Evolutionary conservation across 2,113 vertebrate species (phyloP).

Genomic region (Ardeotis arabs): DNA sequence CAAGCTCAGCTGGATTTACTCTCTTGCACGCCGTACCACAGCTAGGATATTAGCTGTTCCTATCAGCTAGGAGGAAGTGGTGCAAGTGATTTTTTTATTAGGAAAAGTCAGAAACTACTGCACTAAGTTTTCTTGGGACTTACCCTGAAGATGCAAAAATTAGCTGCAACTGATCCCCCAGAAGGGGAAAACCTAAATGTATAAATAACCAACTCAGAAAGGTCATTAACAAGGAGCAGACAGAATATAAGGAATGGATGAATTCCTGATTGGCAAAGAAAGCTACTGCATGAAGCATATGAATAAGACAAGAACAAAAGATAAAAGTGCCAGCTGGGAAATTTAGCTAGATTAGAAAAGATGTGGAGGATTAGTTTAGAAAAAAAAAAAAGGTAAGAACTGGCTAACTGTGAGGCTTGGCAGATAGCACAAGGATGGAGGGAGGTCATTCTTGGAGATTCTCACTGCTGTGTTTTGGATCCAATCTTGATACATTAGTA

Average conservation of each 20-base stretch:
- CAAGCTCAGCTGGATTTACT: background rate
- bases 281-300: background rate
- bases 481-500: accelerated
- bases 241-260: background rate
- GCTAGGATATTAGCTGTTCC: background rate
- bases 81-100: background rate
- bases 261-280: background rate
- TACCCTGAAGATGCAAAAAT: background rate
- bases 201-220: background rate
- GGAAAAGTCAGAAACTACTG: background rate
- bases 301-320: background rate
- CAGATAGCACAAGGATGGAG: background rate
- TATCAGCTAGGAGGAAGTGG: background rate
- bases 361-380: background rate
- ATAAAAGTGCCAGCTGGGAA: background rate
- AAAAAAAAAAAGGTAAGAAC: background rate
- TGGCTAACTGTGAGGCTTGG: background rate
- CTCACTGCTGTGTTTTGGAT: background rate
- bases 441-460: background rate
- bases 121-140: background rate
- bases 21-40: background rate
- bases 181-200: background rate
- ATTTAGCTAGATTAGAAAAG: background rate
- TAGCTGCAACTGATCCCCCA: background rate
- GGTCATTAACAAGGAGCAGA: background rate